Base-by-base conservation (phyloP, 2,888 invertebrate genomes). In the Meiosimyza decipiens region DNA sequence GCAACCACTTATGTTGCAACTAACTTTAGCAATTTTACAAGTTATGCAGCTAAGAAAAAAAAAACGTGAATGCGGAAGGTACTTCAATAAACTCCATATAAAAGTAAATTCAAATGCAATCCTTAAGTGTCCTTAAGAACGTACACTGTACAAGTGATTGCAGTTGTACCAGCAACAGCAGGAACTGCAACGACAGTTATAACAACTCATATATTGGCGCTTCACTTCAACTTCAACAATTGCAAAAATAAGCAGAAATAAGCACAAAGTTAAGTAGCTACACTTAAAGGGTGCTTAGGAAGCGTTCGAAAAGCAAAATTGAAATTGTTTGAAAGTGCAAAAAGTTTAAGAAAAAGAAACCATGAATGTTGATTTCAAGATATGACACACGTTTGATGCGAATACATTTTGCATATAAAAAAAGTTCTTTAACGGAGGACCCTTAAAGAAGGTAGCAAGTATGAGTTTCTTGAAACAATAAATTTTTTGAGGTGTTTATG, bases 11-110 rank as follows among this genome's bases (percentile, higher is more conserved):
- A 57, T 28, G 28, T 55, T 15, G 57, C 68, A 57, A 63, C 12
- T 63, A 70, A 70, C 62, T 70, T 70, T 55, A 63, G 62, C 70
- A 70, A 70, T 70, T 70, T 62, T 18, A 63, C 62, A 70, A 70
- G 62, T 70, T 70, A 18, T 63, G 62, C 54, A 47, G 63, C 47
- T 18, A 33, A 15, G 59, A 22, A 22, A 40, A 63, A 68, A 60
- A 57, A 22, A 47, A 55, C 22, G 57, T 18, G 57, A 28, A 22
- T 57, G 57, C 67, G 47, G 22, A 57, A 67, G 57, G 7, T 55
- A 57, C 18, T 16, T 28, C 28, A 57, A 55, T 12, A 67, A 63
- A 66, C 57, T 15, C 22, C 22, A 57, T 40, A 16, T 52, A 54
- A 57, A 67, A 47, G 67, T 57, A 57, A 57, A 57, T 67, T 67